Conservation (phyloP, 2,797 vertebrate species). For the Liparis tanakae region DNA sequence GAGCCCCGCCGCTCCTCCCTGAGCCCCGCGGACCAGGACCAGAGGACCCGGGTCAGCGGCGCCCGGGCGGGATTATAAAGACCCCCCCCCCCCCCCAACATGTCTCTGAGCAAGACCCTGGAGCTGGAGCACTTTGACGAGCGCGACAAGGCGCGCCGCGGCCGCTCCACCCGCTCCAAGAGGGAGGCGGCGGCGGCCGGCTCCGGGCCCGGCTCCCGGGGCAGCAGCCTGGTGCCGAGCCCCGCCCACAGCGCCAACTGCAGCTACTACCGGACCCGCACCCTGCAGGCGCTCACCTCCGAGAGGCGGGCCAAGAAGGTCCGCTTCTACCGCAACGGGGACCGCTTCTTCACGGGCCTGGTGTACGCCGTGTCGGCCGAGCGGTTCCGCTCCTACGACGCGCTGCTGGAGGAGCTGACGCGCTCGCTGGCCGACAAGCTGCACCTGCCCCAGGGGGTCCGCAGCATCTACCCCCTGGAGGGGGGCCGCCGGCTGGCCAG, state of each 20-base stretch:
- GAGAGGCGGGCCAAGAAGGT: conserved; percentile 97
- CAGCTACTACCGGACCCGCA: conserved; percentile 97
- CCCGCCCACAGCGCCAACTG: conserved; percentile 98
- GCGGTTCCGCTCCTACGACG: conserved; percentile 93
- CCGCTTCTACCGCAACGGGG: conserved; percentile 97
- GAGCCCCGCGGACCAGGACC: too few species aligned
- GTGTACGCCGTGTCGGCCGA: conserved; percentile 93
- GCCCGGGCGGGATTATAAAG: too few species aligned
- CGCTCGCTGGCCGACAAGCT: conserved; percentile 92
- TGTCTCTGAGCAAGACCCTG: conserved; percentile 86
- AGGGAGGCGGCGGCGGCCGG: conserved; percentile 68
- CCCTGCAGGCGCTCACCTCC: conserved; percentile 95
- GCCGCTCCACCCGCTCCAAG: conserved; percentile 78
- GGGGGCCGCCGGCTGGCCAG: conserved; percentile 90
- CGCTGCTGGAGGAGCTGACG: conserved; percentile 92
- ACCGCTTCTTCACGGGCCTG: conserved; percentile 96
- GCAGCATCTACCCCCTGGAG: conserved; percentile 92
- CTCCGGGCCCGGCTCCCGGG: conserved; percentile 87
- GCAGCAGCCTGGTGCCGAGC: conserved; percentile 94
- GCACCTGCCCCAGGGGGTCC: conserved; percentile 94
- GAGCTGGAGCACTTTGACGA: conserved; percentile 98
- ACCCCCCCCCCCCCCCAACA: conserved; percentile 32
- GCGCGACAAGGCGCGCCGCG: conserved; percentile 87
- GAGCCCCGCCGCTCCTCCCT: too few species aligned
- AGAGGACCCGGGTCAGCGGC: too few species aligned